Evolutionary conservation across 2,888 invertebrate species (phyloP).

Genomic region (Ceraclea dissimilis): DNA sequence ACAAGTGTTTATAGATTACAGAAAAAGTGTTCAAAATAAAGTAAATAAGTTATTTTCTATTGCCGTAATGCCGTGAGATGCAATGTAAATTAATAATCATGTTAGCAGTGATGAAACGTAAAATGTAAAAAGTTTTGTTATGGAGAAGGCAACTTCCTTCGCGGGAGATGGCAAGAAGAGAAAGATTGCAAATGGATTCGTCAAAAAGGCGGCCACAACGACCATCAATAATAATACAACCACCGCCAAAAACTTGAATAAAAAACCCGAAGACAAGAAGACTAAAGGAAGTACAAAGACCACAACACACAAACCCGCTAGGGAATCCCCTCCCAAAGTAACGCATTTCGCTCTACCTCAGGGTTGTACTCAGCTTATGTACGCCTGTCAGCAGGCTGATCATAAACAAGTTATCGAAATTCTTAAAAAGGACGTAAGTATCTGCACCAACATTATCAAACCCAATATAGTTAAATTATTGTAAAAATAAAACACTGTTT

Average conservation of each 20-base stretch:
- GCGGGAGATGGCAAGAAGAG: slow-evolving; percentile 15
- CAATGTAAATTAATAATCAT: too few relatives aligned
- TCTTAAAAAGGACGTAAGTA: slow-evolving; percentile 68
- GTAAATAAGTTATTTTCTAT: too few relatives aligned
- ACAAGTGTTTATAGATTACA: too few relatives aligned
- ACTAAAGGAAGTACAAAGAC: not conserved
- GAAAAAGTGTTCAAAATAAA: too few relatives aligned
- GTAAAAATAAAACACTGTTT: not conserved
- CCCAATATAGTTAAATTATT: too few relatives aligned
- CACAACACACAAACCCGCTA: not conserved
- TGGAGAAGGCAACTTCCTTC: slow-evolving; percentile 19
- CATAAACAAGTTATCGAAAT: slow-evolving; percentile 67
- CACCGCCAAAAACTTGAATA: slow-evolving; percentile 21
- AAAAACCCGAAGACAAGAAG: slow-evolving; percentile 34
- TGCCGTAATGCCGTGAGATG: too few relatives aligned
- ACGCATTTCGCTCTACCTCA: slow-evolving; percentile 46
- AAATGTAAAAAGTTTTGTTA: slow-evolving; percentile 7
- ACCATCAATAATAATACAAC: slow-evolving; percentile 18
- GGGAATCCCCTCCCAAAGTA: not conserved
- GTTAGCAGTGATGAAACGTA: not conserved
- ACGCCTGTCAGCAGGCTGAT: slow-evolving; percentile 84
- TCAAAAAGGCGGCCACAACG: slow-evolving; percentile 20
- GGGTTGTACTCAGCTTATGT: slow-evolving; percentile 83
- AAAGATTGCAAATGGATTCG: slow-evolving; percentile 23
- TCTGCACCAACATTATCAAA: not conserved